Evolutionary conservation across 2,888 invertebrate genomes (phyloP), one percentile per base, ranked within the genome.

Genomic region (Lobophora halterata): DNA sequence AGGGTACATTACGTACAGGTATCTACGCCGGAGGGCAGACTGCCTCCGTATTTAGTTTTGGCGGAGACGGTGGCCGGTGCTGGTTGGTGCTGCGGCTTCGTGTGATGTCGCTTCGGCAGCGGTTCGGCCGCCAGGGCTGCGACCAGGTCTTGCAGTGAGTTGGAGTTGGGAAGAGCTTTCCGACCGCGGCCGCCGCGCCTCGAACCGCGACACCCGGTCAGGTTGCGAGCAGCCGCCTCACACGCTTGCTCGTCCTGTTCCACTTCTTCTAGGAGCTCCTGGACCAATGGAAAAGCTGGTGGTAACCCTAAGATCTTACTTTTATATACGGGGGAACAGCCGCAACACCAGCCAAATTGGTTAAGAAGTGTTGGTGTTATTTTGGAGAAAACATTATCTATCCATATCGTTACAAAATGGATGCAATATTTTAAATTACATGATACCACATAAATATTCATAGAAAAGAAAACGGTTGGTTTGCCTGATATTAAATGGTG

Each of bases 181-280:
- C 63, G 80, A 17, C 63, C 75, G 49, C 78, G 62, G 47, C 65
- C 61, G 47, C 67, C 81, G 35, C 82, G 80, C 42, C 81, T 72
- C 51, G 79, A 71, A 35, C 85, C 80, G 48, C 63, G 70, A 44
- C 67, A 60, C 42, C 63, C 66, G 52, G 68, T 79, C 55, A 85
- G 74, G 42, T 77, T 80, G 32, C 88, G 70, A 52, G 88, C 87
- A 33, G 89, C 88, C 49, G 87, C 90, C 52, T 87, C 79, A 49
- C 88, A 85, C 52, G 89, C 90, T 47, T 91, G 89, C 65, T 93
- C 93, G 76, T 93, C 93, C 64, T 92, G 92, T 74, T 95, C 94
- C 52, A 91, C 94, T 71, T 93, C 91, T 65, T 92, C 90, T 52
- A 95, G 86, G 67, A 95, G 88, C 81, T 93, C 91, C 94, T 94